Conservation (phyloP, 2,113 vertebrate species). For the Alouatta palliata region DNA sequence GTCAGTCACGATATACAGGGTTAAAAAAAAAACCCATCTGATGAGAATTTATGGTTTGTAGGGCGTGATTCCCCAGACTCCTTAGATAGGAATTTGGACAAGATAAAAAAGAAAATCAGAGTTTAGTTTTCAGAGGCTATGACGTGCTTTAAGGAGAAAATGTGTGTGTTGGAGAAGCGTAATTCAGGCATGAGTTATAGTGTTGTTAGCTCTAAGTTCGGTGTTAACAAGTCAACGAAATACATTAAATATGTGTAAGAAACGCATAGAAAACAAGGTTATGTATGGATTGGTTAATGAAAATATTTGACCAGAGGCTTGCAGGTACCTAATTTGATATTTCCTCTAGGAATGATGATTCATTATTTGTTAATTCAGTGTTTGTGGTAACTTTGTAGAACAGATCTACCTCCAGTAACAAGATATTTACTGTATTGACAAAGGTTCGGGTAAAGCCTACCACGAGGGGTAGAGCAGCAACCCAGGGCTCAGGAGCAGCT, state of each 20-base stretch:
- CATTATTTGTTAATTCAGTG: not conserved
- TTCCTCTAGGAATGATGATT: not conserved
- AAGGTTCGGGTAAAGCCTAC: not conserved
- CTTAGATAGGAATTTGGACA: too few species aligned
- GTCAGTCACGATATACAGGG: too few species aligned
- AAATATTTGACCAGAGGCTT: not conserved
- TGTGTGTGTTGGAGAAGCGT: fast-evolving
- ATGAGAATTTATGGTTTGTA: too few species aligned
- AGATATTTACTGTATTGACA: not conserved
- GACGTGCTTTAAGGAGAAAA: not conserved
- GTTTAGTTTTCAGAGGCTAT: too few species aligned
- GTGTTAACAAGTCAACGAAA: not conserved
- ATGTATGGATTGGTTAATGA: not conserved
- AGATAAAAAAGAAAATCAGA: too few species aligned
- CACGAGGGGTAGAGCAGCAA: not conserved
- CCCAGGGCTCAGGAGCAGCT: not conserved
- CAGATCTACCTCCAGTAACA: not conserved
- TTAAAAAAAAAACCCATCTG: too few species aligned
- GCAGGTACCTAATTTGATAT: not conserved
- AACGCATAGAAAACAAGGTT: not conserved
- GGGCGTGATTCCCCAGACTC: too few species aligned
- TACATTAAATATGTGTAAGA: not conserved
- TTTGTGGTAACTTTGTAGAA: not conserved
- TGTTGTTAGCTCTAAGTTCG: not conserved
- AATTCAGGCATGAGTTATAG: not conserved